Evolutionary conservation across 1,140 invertebrate species (phyloP).

Genomic region (Probaryconus sp.): DNA sequence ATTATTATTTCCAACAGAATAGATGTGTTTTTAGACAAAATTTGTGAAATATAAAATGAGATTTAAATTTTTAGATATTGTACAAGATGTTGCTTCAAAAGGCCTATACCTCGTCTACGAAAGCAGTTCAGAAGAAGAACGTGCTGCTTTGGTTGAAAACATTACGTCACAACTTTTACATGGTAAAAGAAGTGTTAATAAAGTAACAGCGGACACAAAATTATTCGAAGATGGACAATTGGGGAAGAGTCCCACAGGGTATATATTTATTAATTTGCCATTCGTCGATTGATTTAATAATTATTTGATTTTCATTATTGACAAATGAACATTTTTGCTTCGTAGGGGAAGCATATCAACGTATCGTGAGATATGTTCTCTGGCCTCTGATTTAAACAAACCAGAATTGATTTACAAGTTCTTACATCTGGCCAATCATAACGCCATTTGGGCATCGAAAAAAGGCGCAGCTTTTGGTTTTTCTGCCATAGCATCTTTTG

Average conservation of each 20-base stretch:
- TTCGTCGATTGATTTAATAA: too few relatives aligned
- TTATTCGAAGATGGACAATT: slow-evolving; percentile 92
- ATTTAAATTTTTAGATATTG: slow-evolving; percentile 82
- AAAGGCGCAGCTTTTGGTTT: slow-evolving; percentile 95
- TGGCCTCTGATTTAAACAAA: slow-evolving; percentile 95
- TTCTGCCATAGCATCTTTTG: slow-evolving; percentile 88
- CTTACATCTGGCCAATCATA: slow-evolving; percentile 95
- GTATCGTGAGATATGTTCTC: slow-evolving; percentile 94
- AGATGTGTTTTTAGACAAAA: slow-evolving; percentile 13
- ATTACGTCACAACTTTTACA: slow-evolving; percentile 89
- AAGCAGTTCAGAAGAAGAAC: slow-evolving; percentile 84
- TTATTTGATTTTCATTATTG: too few relatives aligned
- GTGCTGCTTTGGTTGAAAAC: slow-evolving; percentile 84
- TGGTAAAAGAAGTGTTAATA: slow-evolving; percentile 84
- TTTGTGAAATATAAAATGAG: neutral
- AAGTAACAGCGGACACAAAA: slow-evolving; percentile 89
- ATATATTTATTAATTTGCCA: too few relatives aligned
- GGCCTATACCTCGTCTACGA: slow-evolving; percentile 93
- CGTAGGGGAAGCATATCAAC: slow-evolving; percentile 90
- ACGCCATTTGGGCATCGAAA: slow-evolving; percentile 95
- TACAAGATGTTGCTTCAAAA: slow-evolving; percentile 95
- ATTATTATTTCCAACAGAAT: neutral
- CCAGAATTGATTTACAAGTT: slow-evolving; percentile 97
- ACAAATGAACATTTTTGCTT: too few relatives aligned
- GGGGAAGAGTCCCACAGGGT: slow-evolving; percentile 91